Percentiles rank a stretch among this genome's conserved stretches.
Conservation (phyloP, 2,113 vertebrate genomes). For the Oenanthe oenanthe region DNA sequence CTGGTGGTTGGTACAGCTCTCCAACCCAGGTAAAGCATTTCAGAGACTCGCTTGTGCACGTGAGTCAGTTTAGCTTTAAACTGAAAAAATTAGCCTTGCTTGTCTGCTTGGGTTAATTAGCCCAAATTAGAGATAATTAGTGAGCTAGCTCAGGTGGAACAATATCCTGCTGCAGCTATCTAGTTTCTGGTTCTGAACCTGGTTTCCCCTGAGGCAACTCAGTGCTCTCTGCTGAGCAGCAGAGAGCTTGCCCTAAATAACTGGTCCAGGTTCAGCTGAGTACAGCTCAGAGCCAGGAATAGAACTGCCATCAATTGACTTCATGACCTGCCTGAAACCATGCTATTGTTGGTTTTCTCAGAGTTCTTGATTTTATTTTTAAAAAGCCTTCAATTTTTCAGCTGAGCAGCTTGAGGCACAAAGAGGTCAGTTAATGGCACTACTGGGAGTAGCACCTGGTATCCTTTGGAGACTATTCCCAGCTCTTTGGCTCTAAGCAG, state of each 20-base stretch:
- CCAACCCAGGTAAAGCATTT: neutral
- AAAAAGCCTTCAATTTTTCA: constrained; percentile 51
- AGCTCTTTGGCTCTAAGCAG: neutral
- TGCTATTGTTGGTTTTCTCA: constrained; percentile 32
- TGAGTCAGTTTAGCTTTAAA: neutral
- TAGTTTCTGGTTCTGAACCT: neutral
- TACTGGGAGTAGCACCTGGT: constrained; percentile 16
- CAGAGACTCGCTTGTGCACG: neutral
- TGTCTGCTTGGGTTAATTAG: constrained; percentile 14
- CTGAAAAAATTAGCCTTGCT: neutral
- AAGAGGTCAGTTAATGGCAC: constrained; percentile 21
- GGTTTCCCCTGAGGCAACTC: neutral
- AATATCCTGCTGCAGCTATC: neutral
- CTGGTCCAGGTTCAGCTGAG: neutral
- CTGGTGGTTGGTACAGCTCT: neutral
- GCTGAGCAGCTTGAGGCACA: constrained; percentile 21
- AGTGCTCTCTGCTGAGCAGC: neutral
- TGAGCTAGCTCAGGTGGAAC: constrained; percentile 13
- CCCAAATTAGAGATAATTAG: constrained; percentile 32
- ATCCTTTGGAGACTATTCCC: constrained; percentile 22
- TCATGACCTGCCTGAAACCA: constrained; percentile 37
- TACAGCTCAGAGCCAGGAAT: constrained; percentile 26
- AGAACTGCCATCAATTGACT: constrained; percentile 38
- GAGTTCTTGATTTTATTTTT: constrained; percentile 50
- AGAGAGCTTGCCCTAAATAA: constrained; percentile 12